Evolutionary conservation across 2,113 vertebrate genomes (phyloP).

Genomic region (Alethe diademata): DNA sequence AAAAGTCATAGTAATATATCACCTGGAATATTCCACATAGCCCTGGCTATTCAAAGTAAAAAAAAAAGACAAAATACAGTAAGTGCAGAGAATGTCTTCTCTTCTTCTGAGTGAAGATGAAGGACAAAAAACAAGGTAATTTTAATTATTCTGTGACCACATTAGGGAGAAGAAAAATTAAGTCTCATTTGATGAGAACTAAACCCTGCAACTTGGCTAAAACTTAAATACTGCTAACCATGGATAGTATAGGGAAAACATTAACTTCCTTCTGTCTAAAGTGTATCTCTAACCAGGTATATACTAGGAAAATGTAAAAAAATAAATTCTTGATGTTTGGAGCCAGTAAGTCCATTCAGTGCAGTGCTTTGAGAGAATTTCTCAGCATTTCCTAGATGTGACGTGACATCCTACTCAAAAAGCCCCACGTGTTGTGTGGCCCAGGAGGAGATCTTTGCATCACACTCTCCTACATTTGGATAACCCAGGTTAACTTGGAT

Average conservation of each 20-base stretch:
- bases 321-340: background rate
- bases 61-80: background rate
- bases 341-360: background rate
- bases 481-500: background rate
- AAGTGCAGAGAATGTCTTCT: background rate
- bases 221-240: background rate
- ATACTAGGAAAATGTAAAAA: background rate
- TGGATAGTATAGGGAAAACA: background rate
- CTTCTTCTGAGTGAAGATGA: background rate
- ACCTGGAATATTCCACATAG: background rate
- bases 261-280: background rate
- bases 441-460: background rate
- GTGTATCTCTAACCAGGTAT: background rate
- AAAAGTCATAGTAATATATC: background rate
- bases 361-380: background rate
- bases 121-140: background rate
- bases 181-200: background rate
- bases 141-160: background rate
- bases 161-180: background rate
- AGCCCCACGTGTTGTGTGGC: background rate
- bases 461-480: background rate
- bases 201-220: background rate
- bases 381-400: background rate
- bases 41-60: background rate
- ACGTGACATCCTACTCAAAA: background rate